Percentiles rank a stretch among this genome's conserved stretches.
These are phyloP conservation scores for Caerostris darwini DNA, from an alignment of 1,140 invertebrate species.

Conservation along the genomic window DNA sequence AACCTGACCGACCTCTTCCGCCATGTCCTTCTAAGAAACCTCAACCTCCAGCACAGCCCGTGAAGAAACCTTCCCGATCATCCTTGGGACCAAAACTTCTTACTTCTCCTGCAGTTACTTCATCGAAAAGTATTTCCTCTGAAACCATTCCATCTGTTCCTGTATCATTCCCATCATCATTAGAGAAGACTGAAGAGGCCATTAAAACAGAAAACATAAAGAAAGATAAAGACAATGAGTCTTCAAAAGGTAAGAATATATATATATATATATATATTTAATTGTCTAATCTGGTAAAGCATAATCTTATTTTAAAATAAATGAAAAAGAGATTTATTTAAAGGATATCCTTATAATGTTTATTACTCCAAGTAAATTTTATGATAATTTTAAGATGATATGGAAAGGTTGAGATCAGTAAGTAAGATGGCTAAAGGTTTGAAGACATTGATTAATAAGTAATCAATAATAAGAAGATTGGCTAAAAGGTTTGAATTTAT, in stretches of 20 bases:
- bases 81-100: slow-evolving; percentile 56
- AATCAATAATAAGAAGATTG: too few species aligned
- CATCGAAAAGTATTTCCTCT: slow-evolving; percentile 8
- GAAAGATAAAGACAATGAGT: neutral
- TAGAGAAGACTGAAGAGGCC: neutral
- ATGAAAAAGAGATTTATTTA: too few species aligned
- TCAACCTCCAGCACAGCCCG: slow-evolving; percentile 81
- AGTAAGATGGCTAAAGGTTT: too few species aligned
- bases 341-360: too few species aligned
- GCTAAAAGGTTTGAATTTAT: neutral
- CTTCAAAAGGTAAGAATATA: neutral
- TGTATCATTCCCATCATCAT: neutral
- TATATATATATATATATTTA: neutral
- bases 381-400: too few species aligned
- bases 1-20: slow-evolving; percentile 79
- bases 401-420: too few species aligned
- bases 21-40: slow-evolving; percentile 81
- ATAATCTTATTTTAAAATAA: neutral
- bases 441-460: too few species aligned
- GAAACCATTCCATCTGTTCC: slow-evolving; percentile 34
- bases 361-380: too few species aligned
- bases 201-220: neutral
- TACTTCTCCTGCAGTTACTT: neutral
- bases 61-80: slow-evolving; percentile 79
- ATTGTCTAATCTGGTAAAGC: neutral